These are phyloP conservation scores for Cetonia aurata DNA, from an alignment of 2,888 invertebrate genomes.

Conservation along the genomic window DNA sequence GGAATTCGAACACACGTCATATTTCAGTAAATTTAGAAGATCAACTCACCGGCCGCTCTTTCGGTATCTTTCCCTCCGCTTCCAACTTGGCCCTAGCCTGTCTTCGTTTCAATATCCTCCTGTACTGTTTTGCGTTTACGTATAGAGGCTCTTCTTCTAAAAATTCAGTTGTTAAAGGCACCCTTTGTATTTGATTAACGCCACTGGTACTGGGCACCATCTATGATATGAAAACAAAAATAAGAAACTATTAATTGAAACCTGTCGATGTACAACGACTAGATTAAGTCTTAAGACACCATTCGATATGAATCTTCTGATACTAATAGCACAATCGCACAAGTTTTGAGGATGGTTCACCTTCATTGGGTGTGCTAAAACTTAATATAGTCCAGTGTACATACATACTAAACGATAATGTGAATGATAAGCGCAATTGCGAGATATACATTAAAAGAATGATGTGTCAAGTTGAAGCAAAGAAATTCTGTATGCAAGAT, in stretches of 20 bases:
- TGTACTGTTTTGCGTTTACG: constrained; percentile 98
- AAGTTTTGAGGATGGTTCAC: too few relatives aligned
- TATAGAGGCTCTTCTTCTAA: constrained; percentile 96
- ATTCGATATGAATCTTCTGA: too few relatives aligned
- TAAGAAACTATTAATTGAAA: neutral
- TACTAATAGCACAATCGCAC: too few relatives aligned
- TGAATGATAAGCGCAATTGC: neutral
- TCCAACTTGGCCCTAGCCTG: constrained; percentile 96
- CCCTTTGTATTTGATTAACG: constrained; percentile 69
- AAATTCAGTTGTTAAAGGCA: constrained; percentile 74
- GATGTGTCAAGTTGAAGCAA: neutral
- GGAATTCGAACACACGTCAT: too few relatives aligned
- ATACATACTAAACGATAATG: neutral
- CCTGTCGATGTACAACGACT: too few relatives aligned
- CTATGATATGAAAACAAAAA: constrained; percentile 61
- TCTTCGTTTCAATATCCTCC: constrained; percentile 93
- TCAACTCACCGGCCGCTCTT: constrained; percentile 85
- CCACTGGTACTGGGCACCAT: constrained; percentile 71
- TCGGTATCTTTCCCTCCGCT: constrained; percentile 95
- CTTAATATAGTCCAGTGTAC: too few relatives aligned
- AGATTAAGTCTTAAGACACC: too few relatives aligned
- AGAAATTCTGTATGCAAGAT: neutral
- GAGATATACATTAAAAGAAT: neutral
- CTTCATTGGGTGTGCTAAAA: too few relatives aligned
- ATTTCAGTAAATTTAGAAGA: neutral